Evolutionary conservation across 2,797 vertebrate genomes (phyloP).

Genomic region (Microcaecilia unicolor): DNA sequence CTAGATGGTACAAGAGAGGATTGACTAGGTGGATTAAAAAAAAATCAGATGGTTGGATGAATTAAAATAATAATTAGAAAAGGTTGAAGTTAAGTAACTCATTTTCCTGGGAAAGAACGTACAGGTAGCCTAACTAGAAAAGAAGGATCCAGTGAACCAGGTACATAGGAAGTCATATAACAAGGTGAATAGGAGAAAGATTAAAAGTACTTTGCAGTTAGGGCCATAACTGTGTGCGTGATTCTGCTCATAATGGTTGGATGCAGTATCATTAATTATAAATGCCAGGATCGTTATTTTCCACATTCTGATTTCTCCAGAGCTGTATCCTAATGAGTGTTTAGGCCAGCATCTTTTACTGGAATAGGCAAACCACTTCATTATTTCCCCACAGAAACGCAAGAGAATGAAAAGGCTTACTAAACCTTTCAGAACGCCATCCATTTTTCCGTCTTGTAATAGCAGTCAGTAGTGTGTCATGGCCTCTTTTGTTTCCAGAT

Average conservation of each 20-base stretch:
- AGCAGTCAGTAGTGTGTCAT: no score
- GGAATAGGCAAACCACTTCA: constrained; percentile 9
- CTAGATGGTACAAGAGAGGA: no score
- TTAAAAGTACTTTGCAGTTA: constrained; percentile 27
- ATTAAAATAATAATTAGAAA: no score
- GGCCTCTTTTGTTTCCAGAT: no score
- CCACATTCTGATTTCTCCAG: constrained; percentile 27
- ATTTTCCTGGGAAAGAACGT: no score
- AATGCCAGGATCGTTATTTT: constrained; percentile 2
- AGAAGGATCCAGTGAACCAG: no score
- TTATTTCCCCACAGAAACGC: neutral
- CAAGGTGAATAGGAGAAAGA: constrained; percentile 3
- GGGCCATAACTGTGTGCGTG: constrained; percentile 11
- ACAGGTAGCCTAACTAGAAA: no score
- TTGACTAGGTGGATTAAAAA: no score
- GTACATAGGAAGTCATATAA: constrained; percentile 1
- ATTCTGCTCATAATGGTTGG: constrained; percentile 7
- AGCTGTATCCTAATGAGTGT: constrained; percentile 20
- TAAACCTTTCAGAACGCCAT: constrained; percentile 14
- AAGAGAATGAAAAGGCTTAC: constrained; percentile 6
- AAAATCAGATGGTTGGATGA: no score
- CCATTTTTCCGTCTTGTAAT: no score
- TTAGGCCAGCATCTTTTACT: constrained; percentile 4
- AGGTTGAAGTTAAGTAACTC: no score
- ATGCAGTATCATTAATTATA: constrained; percentile 19